Conservation (phyloP, 2,797 vertebrate genomes). For the Rhinoraja longicauda region DNA sequence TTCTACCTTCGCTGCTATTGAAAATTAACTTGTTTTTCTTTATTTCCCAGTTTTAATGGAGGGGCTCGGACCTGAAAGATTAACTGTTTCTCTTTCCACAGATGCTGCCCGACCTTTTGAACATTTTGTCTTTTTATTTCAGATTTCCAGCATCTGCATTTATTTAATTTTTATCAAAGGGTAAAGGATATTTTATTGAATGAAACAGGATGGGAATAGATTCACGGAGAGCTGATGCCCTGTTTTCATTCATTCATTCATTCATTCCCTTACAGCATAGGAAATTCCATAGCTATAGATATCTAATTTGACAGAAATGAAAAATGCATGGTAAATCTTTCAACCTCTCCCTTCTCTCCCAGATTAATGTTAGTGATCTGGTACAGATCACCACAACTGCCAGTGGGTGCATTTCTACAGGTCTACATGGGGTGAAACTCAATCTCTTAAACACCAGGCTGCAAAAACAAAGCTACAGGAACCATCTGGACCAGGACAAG, state of each 20-base stretch:
- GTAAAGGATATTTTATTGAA: background rate
- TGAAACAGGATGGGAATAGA: background rate
- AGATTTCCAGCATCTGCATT: no score
- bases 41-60: no score
- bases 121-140: no score
- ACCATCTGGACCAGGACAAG: background rate
- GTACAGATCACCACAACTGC: background rate
- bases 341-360: background rate
- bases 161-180: background rate
- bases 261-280: no score
- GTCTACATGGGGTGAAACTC: background rate
- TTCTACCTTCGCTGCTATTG: no score
- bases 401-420: background rate
- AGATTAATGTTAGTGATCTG: background rate
- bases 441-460: no score
- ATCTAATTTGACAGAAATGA: no score
- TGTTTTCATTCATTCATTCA: no score
- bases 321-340: background rate
- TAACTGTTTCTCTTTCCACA: no score
- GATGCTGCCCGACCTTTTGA: no score
- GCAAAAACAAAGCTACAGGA: background rate
- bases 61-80: no score
- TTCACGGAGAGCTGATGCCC: background rate
- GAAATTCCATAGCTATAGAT: background rate
- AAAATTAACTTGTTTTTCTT: no score